Base-by-base conservation (phyloP, 2,797 vertebrate genomes). In the Labeo calbasu region DNA sequence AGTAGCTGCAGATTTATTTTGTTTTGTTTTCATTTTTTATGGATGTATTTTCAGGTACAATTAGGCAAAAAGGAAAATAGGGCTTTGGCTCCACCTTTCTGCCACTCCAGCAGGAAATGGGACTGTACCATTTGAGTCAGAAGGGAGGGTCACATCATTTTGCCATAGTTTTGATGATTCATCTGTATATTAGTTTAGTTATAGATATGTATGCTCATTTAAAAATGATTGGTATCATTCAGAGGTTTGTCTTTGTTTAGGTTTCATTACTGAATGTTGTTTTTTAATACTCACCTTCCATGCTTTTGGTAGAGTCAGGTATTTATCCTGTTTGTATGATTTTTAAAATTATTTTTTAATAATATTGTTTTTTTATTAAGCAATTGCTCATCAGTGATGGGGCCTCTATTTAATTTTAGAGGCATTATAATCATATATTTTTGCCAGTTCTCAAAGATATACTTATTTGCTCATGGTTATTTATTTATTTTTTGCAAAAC, bases 91-190 rank as follows among this genome's bases (percentile, higher is more conserved):
- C 46, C 46, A 17, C 23, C 70, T 50, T 25, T 71, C 46, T 71
- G 69, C 8, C 46, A 17, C 14, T 72, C 46, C 14, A 72, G 46
- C 46, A 72, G 46, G 23, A 28, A 28, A 72, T 15, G 6, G n/a
- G 69, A 48, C 11, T 48, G 13, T 23, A 48, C 69, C 69, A 71
- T 71, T 46, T 48, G 7, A 71, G 13, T 25, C n/a, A 15, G 13
- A 5, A 70, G 40, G 68, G 68, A 46, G 21, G 68, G 36, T 71
- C n/a, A 69, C 43, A 48, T 14, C 68, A 46, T n/a, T 70, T 70
- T 25, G 40, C 14, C 25, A 48, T 14, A 70, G 40, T 15, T 23
- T 46, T 48, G n/a, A 23, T 48, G n/a, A 25, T 15, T 25, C 0
- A 23, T 48, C 46, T 25, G 8, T 28, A 50, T 50, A 28, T 17